phyloP scores from a whole-genome alignment of 2,113 vertebrate species.

The Malurus elegans region DNA sequence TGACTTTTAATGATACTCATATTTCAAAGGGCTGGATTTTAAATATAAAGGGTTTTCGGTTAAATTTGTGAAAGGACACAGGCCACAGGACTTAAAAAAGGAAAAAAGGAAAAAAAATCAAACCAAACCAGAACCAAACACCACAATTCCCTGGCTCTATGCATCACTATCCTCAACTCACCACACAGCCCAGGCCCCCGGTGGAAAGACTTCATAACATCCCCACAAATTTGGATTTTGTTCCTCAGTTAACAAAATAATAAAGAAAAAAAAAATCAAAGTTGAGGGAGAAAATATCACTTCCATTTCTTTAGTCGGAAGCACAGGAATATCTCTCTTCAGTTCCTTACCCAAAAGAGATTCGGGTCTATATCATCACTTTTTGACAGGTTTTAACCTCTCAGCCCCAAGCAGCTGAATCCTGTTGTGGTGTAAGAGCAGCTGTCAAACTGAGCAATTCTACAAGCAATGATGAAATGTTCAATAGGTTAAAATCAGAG shows the following conservation, averaged over 20 bases:
- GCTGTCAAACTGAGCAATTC: neutral
- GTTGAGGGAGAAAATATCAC: neutral
- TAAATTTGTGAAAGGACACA: neutral
- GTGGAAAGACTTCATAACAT: neutral
- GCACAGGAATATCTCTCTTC: neutral
- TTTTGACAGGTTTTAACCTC: neutral
- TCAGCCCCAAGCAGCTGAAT: neutral
- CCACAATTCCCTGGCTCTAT: neutral
- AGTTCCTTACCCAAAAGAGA: neutral
- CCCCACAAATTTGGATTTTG: neutral
- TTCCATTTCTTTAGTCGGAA: neutral
- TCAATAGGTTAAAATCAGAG: neutral
- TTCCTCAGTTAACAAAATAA: neutral
- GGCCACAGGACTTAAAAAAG: neutral
- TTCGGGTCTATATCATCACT: neutral
- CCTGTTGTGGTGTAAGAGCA: neutral
- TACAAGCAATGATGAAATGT: neutral
- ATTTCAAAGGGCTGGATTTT: neutral
- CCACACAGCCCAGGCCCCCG: neutral
- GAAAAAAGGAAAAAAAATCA: neutral
- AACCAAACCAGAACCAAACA: neutral
- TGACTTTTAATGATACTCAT: neutral
- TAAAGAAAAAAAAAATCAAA: neutral
- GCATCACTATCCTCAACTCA: neutral
- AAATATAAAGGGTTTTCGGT: neutral